phyloP scores from a whole-genome alignment of 2,888 invertebrate species.

The Pocota personata region DNA sequence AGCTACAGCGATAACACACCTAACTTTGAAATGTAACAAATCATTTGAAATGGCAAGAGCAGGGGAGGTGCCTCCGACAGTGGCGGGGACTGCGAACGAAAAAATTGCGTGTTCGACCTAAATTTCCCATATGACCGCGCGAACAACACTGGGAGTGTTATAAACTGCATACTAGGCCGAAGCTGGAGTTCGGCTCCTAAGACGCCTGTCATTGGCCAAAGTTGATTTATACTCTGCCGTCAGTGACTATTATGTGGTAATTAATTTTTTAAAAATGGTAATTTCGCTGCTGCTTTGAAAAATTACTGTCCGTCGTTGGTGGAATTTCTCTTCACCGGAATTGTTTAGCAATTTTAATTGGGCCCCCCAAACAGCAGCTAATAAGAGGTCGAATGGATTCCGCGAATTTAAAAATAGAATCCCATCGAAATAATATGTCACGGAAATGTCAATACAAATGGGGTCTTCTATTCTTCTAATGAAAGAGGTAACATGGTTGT shows the following conservation, averaged over 20 bases:
- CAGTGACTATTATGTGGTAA: constrained; percentile 36
- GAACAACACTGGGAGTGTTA: constrained; percentile 36
- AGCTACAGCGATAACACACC: constrained; percentile 41
- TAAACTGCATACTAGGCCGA: not conserved
- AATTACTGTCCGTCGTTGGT: not conserved
- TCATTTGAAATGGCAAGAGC: not conserved
- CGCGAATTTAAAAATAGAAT: not conserved
- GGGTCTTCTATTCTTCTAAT: not conserved
- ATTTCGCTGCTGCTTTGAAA: not conserved
- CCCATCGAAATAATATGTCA: not conserved
- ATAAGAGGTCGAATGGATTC: not conserved
- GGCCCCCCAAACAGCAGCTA: not conserved
- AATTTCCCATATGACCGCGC: constrained; percentile 48
- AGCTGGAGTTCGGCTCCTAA: not conserved
- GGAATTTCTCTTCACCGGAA: constrained; percentile 4
- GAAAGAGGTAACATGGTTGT: not conserved
- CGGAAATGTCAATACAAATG: not conserved
- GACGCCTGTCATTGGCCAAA: constrained; percentile 24
- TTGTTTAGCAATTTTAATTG: constrained; percentile 6
- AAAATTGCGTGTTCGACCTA: constrained; percentile 61
- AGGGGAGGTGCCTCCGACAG: not conserved
- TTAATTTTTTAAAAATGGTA: constrained; percentile 36
- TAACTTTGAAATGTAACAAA: constrained; percentile 46
- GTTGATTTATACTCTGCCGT: constrained; percentile 48
- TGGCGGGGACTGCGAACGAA: not conserved